These are phyloP conservation scores for Sinocyclocheilus rhinocerous DNA, from an alignment of 2,113 vertebrate genomes.

Conservation along the genomic window DNA sequence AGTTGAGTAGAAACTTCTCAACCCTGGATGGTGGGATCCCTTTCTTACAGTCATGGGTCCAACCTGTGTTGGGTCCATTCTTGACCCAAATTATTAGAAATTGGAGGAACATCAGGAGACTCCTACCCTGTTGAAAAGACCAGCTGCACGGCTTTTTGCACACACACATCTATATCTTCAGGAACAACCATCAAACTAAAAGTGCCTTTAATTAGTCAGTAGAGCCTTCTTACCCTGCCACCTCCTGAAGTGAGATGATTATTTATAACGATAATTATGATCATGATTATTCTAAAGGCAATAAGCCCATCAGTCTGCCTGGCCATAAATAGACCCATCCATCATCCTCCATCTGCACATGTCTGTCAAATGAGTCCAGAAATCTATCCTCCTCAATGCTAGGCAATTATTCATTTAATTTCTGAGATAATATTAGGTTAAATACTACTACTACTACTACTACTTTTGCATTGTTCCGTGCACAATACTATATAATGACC, in stretches of 20 bases:
- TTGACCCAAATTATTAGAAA: background rate
- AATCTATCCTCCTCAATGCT: background rate
- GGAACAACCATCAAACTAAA: constrained; percentile 22
- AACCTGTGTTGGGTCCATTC: background rate
- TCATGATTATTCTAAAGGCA: constrained; percentile 67
- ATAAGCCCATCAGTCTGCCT: constrained; percentile 64
- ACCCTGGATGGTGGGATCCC: background rate
- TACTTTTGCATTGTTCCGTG: no score
- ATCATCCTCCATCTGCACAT: constrained; percentile 49
- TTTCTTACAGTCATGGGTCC: background rate
- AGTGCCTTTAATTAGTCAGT: constrained; percentile 14
- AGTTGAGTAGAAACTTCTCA: background rate
- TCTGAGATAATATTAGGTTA: background rate
- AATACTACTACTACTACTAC: no score
- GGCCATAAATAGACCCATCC: constrained; percentile 59
- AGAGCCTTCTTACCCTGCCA: constrained; percentile 47
- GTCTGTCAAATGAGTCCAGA: background rate
- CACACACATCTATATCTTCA: background rate
- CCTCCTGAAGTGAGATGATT: constrained; percentile 53
- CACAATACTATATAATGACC: no score
- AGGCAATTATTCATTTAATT: background rate
- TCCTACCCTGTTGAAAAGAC: background rate
- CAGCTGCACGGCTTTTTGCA: background rate
- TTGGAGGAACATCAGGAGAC: background rate
- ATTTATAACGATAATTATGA: constrained; percentile 66